A percentile compares a stretch with the other conserved stretches of the same genome.
Evolutionary conservation across 2,888 invertebrate genomes (phyloP).

Genomic region (Pristionchus exspectatus): DNA sequence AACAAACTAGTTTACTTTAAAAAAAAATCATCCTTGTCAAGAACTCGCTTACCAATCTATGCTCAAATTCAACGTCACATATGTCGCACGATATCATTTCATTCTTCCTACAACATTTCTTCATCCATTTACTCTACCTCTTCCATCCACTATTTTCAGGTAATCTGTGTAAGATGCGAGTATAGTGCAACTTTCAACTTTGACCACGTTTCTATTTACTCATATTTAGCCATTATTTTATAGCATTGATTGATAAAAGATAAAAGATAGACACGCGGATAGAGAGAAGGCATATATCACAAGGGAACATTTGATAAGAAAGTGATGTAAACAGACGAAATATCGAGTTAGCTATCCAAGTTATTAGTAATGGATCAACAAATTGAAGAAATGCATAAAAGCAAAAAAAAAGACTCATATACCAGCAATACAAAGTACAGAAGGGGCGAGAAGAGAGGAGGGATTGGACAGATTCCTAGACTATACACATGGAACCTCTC

Average conservation of each 20-base stretch:
- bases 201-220: not conserved
- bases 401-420: not conserved
- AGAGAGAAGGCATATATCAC: slow-evolving; percentile 47
- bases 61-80: slow-evolving; percentile 30
- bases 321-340: not conserved
- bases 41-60: slow-evolving; percentile 3
- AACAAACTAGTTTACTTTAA: not conserved
- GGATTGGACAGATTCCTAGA: slow-evolving; percentile 32
- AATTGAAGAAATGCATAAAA: slow-evolving; percentile 45
- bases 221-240: slow-evolving; percentile 22
- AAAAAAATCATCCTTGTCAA: not conserved
- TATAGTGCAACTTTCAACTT: slow-evolving; percentile 11
- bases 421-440: slow-evolving; percentile 39
- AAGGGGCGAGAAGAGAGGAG: not conserved
- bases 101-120: not conserved
- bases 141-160: not conserved
- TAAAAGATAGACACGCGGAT: slow-evolving; percentile 50
- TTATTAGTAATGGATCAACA: slow-evolving; percentile 28
- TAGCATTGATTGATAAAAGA: slow-evolving; percentile 12
- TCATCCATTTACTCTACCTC: not conserved
- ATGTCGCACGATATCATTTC: slow-evolving; percentile 19
- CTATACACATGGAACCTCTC: slow-evolving; percentile 37
- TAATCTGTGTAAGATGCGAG: slow-evolving; percentile 46
- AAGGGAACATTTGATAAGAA: slow-evolving; percentile 40
- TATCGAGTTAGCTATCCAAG: slow-evolving; percentile 50